Percentiles rank a stretch among this genome's conserved stretches.
Conservation (phyloP, 2,113 vertebrate genomes). For the Aythya baeri region DNA sequence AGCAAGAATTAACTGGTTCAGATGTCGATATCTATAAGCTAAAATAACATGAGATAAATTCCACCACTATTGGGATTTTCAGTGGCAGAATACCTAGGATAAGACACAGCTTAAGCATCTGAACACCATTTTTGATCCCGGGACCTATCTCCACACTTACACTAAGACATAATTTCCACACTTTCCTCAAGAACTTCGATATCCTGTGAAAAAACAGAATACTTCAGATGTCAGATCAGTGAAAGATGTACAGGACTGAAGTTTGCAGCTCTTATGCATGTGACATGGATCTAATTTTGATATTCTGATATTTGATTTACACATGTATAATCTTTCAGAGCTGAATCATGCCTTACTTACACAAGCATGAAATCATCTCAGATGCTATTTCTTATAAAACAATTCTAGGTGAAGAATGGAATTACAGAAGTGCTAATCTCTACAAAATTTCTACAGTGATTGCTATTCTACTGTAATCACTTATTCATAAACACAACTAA, state of each 20-base stretch:
- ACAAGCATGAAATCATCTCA: neutral
- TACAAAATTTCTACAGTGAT: neutral
- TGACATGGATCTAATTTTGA: neutral
- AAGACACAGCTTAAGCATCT: neutral
- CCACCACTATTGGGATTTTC: neutral
- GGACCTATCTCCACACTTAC: neutral
- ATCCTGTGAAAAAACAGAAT: neutral
- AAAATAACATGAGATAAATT: neutral
- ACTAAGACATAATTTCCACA: neutral
- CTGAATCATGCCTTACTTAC: neutral
- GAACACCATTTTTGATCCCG: neutral
- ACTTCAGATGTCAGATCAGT: neutral
- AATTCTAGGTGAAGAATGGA: neutral
- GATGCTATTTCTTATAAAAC: neutral
- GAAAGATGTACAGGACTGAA: neutral
- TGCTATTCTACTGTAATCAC: neutral
- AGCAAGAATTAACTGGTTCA: neutral
- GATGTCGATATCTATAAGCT: neutral
- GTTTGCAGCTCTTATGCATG: neutral
- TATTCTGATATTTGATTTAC: neutral
- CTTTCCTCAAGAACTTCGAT: neutral
- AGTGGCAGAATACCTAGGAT: neutral
- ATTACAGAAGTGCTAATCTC: neutral
- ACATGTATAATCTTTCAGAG: neutral
- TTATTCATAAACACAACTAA: neutral